Evolutionary conservation across 2,113 vertebrate genomes (phyloP), one percentile per base, ranked within the genome.

Genomic region (Solenodon paradoxus): DNA sequence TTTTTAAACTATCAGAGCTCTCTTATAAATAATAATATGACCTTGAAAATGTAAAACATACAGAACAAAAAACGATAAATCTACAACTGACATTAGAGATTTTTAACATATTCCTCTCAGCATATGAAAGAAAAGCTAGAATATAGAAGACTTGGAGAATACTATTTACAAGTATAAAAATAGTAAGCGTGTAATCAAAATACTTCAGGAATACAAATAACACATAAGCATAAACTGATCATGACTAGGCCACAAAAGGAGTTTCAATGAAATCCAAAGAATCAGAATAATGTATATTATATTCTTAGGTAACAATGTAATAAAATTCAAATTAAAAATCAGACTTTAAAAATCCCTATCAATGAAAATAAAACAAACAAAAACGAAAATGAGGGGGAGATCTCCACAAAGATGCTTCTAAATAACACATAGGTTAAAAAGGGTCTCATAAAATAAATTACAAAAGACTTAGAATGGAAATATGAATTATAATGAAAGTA

Each of bases 391-490:
- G 28, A 74, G 45, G 42, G 68, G 64, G 12, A 75, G 47, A 64
- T 51, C 9, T 24, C 51, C 11, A 42, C 35, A 69, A 42, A 90
- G 88, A 40, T 19, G 1, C n/a, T n/a, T n/a, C n/a, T n/a, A n/a
- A n/a, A n/a, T n/a, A n/a, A n/a, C n/a, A n/a, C n/a, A n/a, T n/a
- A n/a, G n/a, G n/a, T n/a, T n/a, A n/a, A n/a, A n/a, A n/a, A n/a
- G n/a, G n/a, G n/a, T n/a, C n/a, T n/a, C n/a, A 81, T 42, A 96
- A 94, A 90, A 63, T 26, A 85, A 95, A 92, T 69, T 61, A 72
- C 2, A 78, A 61, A 86, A 77, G 63, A 88, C 40, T 82, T 72
- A 80, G 59, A 88, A 89, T 38, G 35, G 19, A 75, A 92, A 72
- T 55, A 64, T 35, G 8, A 83, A 55, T 88, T 94, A 53, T 42